Conservation (phyloP, 2,888 invertebrate genomes). For the Drosophila anceps region DNA sequence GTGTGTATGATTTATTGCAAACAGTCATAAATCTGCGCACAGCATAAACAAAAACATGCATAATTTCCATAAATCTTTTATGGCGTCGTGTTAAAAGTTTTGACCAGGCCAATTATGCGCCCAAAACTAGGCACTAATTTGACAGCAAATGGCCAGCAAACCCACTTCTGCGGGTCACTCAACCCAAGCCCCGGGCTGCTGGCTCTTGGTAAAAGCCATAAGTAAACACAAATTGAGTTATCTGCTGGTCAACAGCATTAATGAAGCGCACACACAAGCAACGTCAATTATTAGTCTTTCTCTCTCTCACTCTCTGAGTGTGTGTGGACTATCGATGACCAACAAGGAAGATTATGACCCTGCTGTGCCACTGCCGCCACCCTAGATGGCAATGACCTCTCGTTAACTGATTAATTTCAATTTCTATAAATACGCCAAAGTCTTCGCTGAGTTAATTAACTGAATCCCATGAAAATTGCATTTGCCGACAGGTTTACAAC, state of each 20-base stretch:
- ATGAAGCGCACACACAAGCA: slow-evolving; percentile 30
- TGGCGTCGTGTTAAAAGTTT: slow-evolving; percentile 71
- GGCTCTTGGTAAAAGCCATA: slow-evolving; percentile 16
- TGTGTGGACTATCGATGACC: slow-evolving; percentile 29
- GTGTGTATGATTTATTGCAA: slow-evolving; percentile 72
- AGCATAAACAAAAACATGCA: slow-evolving; percentile 77
- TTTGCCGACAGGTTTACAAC: not conserved
- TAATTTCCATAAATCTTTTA: slow-evolving; percentile 81
- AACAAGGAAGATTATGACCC: slow-evolving; percentile 19
- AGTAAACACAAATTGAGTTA: slow-evolving; percentile 69
- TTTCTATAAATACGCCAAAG: slow-evolving; percentile 13
- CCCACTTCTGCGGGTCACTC: slow-evolving; percentile 51
- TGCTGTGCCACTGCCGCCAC: slow-evolving; percentile 8
- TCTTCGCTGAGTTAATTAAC: slow-evolving; percentile 11
- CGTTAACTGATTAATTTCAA: slow-evolving; percentile 23
- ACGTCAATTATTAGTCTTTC: slow-evolving; percentile 3
- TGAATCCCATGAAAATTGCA: not conserved
- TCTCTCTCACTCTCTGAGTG: too few species aligned
- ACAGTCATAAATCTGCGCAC: slow-evolving; percentile 71
- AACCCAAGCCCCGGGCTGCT: slow-evolving; percentile 25
- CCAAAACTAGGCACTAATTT: slow-evolving; percentile 76
- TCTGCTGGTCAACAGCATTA: slow-evolving; percentile 43
- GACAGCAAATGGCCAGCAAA: slow-evolving; percentile 65
- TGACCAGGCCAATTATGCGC: slow-evolving; percentile 70
- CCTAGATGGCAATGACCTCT: slow-evolving; percentile 22